Conservation (phyloP, 2,888 invertebrate species). For the Plusia festucae region DNA sequence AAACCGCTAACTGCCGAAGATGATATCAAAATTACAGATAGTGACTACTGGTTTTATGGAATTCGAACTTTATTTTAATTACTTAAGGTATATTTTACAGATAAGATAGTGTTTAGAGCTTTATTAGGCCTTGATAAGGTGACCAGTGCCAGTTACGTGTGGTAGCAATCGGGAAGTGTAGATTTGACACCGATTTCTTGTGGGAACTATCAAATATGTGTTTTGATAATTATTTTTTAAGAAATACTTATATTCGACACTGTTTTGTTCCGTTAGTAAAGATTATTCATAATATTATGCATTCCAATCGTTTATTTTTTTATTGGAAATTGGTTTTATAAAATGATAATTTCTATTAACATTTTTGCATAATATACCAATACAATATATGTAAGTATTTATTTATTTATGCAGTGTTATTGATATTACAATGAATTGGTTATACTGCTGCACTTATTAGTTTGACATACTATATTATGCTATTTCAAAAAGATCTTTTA, state of each 20-base stretch:
- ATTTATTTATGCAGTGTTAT: constrained; percentile 13
- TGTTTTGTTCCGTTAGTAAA: background rate
- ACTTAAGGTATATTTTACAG: constrained; percentile 2
- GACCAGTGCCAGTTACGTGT: constrained; percentile 10
- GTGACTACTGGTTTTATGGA: constrained; percentile 28
- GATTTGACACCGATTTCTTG: constrained; percentile 33
- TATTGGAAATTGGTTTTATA: constrained; percentile 2
- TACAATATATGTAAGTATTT: background rate
- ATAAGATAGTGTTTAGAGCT: constrained; percentile 37
- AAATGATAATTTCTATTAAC: constrained; percentile 2
- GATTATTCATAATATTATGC: background rate
- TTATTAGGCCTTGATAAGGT: constrained; percentile 29
- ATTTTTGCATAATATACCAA: constrained; percentile 2
- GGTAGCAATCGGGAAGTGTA: constrained; percentile 34
- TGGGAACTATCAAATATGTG: constrained; percentile 15
- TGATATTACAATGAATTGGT: constrained; percentile 4
- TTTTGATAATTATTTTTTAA: background rate
- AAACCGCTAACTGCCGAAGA: background rate
- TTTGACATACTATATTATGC: background rate
- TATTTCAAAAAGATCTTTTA: background rate
- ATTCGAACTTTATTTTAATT: constrained; percentile 44
- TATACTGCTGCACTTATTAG: constrained; percentile 4
- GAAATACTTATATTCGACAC: background rate
- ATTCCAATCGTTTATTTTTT: background rate
- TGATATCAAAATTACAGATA: constrained; percentile 26